Percentiles rank a stretch among this genome's conserved stretches.
These are phyloP conservation scores for Pterostichus madidus DNA, from an alignment of 2,888 invertebrate species.

Conservation along the genomic window DNA sequence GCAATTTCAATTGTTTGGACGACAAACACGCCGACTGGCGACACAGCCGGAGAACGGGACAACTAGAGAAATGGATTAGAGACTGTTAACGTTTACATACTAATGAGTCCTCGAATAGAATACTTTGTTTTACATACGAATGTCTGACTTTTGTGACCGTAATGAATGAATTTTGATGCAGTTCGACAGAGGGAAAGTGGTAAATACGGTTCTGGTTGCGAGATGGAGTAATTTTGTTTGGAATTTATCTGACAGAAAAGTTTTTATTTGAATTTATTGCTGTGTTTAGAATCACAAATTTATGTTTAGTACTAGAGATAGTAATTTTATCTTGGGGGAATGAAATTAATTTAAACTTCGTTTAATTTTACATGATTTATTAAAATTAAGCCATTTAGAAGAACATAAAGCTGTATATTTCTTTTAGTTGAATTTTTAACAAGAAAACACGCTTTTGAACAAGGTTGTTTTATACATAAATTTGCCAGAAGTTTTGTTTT, in stretches of 20 bases:
- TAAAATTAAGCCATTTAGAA: conserved; percentile 13
- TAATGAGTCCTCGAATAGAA: conserved; percentile 40
- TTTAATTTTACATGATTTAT: conserved; percentile 26
- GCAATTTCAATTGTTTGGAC: conserved; percentile 40
- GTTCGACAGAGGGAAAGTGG: conserved; percentile 1
- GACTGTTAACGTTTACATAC: conserved; percentile 44
- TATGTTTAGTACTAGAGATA: conserved; percentile 28
- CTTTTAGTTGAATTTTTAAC: no score
- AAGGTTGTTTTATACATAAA: not conserved
- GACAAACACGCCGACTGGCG: conserved; percentile 22
- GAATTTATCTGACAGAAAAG: conserved; percentile 39
- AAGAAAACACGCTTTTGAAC: no score
- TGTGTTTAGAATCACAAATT: conserved; percentile 46
- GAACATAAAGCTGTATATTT: not conserved
- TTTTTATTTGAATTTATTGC: conserved; percentile 46
- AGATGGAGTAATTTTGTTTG: conserved; percentile 27
- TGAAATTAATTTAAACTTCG: not conserved
- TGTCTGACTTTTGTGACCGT: conserved; percentile 18
- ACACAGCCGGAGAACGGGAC: conserved; percentile 13
- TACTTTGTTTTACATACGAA: conserved; percentile 58
- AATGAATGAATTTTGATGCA: conserved; percentile 51
- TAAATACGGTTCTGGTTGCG: conserved; percentile 21
- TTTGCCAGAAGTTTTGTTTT: not conserved
- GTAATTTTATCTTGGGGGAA: conserved; percentile 21
- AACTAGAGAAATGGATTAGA: conserved; percentile 50